phyloP scores from a whole-genome alignment of 1,140 invertebrate species.

The Drosophila insularis region DNA sequence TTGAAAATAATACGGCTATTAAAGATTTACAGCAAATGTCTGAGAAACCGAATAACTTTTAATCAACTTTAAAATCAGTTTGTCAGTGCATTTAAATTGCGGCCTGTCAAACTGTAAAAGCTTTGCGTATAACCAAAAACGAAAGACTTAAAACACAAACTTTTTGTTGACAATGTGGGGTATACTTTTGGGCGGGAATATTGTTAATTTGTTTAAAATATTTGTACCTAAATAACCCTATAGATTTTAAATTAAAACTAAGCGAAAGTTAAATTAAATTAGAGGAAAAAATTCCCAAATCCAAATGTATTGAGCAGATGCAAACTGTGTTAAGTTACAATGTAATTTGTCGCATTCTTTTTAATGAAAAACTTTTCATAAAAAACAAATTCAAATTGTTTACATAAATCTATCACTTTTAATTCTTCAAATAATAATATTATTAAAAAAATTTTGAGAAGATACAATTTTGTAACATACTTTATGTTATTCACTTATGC shows the following conservation, averaged over 20 bases:
- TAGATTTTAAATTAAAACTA: background rate
- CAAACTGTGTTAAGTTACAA: no score
- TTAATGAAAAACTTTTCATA: no score
- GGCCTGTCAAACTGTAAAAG: constrained; percentile 25
- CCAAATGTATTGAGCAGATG: no score
- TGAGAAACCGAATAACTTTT: constrained; percentile 63
- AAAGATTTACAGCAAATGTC: constrained; percentile 54
- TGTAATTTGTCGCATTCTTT: no score
- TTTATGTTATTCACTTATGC: no score
- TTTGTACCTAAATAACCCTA: background rate
- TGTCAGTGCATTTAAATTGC: background rate
- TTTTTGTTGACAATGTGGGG: background rate
- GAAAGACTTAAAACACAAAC: constrained; percentile 40
- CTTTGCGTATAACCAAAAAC: background rate
- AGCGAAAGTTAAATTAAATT: no score
- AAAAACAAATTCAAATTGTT: no score
- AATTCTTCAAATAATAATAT: no score
- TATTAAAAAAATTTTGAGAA: no score
- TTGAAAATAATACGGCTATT: constrained; percentile 52
- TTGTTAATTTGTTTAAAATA: background rate
- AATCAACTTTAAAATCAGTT: constrained; percentile 1
- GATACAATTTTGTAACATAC: no score
- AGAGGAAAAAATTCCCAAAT: no score
- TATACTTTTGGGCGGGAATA: constrained; percentile 32
- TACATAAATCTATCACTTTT: no score